Base-by-base conservation (phyloP, 2,113 vertebrate genomes). In the Emydocephalus ijimae region DNA sequence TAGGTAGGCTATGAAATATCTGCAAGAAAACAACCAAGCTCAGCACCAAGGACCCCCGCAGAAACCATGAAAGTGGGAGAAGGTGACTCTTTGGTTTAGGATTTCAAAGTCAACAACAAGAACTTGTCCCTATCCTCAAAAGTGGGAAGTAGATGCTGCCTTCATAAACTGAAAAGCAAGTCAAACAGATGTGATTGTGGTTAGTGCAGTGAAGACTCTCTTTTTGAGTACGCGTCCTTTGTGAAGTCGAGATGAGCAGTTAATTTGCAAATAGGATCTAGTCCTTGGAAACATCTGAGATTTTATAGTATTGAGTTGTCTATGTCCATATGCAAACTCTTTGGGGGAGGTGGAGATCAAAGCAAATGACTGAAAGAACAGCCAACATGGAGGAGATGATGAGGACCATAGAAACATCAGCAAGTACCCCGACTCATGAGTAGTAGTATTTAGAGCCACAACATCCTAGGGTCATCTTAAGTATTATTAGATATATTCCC, bases 231-330 rank as follows among this genome's bases (percentile, higher is more conserved):
- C 11, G 2, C 21, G 9, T 88, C 54, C 54, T 50, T 34, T 24
- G 8, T 61, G 15, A 61, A 86, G 59, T 61, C 52, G 56, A 90
- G 74, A 45, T 39, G 21, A 18, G 23, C 8, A 48, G n/a, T 92
- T 90, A 34, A 34, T 89, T 89, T 85, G 52, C 64, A 89, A 24
- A 89, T 89, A 54, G 43, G 87, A 69, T 91, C 93, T 29, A 34
- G 26, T 88, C 54, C 74, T 52, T 45, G 81, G 7, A 21, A 93
- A 48, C 26, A 3, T 90, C 34, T 43, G 85, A 92, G 89, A 45
- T 55, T 39, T 48, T 86, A 0, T 29, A 6, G 21, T 34, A 3
- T 55, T 88, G 29, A 29, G 4, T 23, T 88, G n/a, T 26, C 0
- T 4, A 74, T 21, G 57, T 50, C 24, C 81, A 21, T 64, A 56